Evolutionary conservation across 1,140 invertebrate genomes (phyloP), one percentile per base, ranked within the genome.

Genomic region (Drosophila novamexicana): DNA sequence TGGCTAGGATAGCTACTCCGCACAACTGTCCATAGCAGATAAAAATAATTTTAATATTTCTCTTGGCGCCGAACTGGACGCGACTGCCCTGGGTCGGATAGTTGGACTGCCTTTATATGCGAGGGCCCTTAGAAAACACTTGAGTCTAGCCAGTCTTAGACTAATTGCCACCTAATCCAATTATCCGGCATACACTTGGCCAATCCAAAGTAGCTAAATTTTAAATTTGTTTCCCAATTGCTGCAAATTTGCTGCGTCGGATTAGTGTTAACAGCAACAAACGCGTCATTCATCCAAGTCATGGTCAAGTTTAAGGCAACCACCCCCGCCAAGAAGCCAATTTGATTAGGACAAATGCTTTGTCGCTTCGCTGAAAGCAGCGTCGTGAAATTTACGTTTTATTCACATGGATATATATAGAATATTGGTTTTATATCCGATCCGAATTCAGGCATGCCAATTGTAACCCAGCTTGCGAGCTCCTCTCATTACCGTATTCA

Each of bases 141-240:
- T 84, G 74, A 66, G 77, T 80, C 58, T 61, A 78, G 58, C 65
- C 7, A 29, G 75, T 78, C 77, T 89, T 81, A 84, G 74, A 67
- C 84, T 89, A 89, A 89, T 89, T 89, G 84, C 85, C 65, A 49
- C 32, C 68, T 84, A 89, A 89, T 89, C 84, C 80, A 89, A 89
- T 89, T 89, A 83, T 39, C 9, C 6, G 42, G 29, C 14, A 12
- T 7, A 18, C 77, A 79, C 79, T 88, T 86, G 83, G 64, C 71
- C 82, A 85, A 86, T 86, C 76, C 76, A 65, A 69, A 88, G 75
- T 72, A 58, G 49, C 34, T 58, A 54, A 54, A 75, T 77, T 80
- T 70, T 47, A 36, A 69, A 62, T 78, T 77, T 47, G 44, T 73
- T 59, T 73, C 65, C 76, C 83, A 76, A 88, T 88, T 83, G 84